phyloP scores from a whole-genome alignment of 2,113 vertebrate genomes.

The Protobothrops mucrosquamatus region DNA sequence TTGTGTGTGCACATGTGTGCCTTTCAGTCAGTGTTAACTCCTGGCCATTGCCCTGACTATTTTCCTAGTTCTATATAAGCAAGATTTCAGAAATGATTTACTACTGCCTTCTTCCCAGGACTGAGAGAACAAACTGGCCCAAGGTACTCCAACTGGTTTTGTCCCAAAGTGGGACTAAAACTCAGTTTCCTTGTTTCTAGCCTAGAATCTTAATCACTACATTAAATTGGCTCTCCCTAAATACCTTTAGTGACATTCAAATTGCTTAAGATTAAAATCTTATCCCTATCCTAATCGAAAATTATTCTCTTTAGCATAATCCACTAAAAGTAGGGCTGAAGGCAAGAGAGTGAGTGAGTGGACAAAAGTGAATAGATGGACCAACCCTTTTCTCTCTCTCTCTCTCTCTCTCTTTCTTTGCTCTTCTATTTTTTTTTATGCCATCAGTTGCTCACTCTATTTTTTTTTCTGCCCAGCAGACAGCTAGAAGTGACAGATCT shows the following conservation, averaged over 20 bases:
- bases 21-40: not conserved
- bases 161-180: not conserved
- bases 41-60: not conserved
- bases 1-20: not conserved
- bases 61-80: not conserved
- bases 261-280: not conserved
- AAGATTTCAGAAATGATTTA: not conserved
- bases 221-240: not conserved
- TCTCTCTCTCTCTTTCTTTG: not conserved
- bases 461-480: not conserved
- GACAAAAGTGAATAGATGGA: not conserved
- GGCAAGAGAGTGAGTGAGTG: not conserved
- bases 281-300: not conserved
- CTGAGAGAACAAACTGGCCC: not conserved
- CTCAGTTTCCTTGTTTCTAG: not conserved
- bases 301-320: not conserved
- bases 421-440: not conserved
- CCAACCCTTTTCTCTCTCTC: not conserved
- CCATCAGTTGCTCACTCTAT: not conserved
- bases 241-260: not conserved
- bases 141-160: not conserved
- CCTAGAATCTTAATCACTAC: not conserved
- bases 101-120: not conserved
- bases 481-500: not conserved
- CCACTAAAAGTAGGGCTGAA: not conserved